Evolutionary conservation across 1,140 invertebrate genomes (phyloP).

Genomic region (Plectrocnemia conspersa): DNA sequence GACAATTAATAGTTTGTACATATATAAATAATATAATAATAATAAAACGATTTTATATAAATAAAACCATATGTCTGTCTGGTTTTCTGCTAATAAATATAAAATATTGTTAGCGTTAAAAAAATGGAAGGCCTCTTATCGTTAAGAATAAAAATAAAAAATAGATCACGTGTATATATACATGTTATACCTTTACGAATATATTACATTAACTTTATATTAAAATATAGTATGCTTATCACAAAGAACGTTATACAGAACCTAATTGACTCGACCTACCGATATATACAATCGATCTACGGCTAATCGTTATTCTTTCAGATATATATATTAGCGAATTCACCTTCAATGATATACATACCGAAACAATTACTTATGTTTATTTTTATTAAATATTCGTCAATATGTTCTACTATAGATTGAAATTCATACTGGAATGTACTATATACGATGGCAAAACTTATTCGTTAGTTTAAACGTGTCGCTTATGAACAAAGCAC

Average conservation of each 20-base stretch:
- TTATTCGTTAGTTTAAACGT: too few relatives aligned
- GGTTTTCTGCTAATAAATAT: too few relatives aligned
- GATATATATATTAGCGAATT: constrained; percentile 11
- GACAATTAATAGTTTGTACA: too few relatives aligned
- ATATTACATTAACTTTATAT: constrained; percentile 15
- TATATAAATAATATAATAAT: too few relatives aligned
- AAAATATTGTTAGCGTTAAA: too few relatives aligned
- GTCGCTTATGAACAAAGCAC: too few relatives aligned
- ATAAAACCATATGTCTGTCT: too few relatives aligned
- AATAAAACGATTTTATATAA: too few relatives aligned
- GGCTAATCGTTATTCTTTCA: not conserved
- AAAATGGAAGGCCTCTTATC: too few relatives aligned
- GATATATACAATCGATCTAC: constrained; percentile 12
- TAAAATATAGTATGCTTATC: constrained; percentile 30
- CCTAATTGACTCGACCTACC: constrained; percentile 33
- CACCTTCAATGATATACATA: constrained; percentile 2
- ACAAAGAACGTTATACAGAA: constrained; percentile 29
- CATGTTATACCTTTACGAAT: too few relatives aligned
- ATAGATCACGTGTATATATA: too few relatives aligned
- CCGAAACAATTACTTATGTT: not conserved
- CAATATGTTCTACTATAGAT: not conserved
- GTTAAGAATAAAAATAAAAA: too few relatives aligned
- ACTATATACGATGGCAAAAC: constrained; percentile 5
- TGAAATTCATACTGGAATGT: constrained; percentile 6
- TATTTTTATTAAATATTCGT: not conserved